Conservation (phyloP, 30 jellyfish, hydroid and myxozoan genomes). For the Aurelia aurita complex sp. Pacific region DNA sequence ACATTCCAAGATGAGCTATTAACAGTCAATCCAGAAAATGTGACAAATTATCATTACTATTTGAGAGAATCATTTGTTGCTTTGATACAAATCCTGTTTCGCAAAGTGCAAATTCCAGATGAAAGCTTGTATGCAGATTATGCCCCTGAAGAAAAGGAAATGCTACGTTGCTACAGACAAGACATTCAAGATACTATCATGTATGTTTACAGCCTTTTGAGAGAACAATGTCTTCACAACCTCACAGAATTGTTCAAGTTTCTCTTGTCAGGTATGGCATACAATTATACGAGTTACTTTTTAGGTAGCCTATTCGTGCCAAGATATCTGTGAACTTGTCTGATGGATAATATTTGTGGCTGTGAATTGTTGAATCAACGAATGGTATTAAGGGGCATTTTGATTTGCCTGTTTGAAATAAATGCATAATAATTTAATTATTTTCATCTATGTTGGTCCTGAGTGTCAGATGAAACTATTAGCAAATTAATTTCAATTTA, state of each 20-base stretch:
- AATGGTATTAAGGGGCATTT: too few species aligned
- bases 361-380: too few species aligned
- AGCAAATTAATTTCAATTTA: too few species aligned
- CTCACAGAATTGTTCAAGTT: slow-evolving; percentile 53
- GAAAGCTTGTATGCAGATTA: slow-evolving; percentile 36
- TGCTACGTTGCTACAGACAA: slow-evolving; percentile 81
- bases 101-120: slow-evolving; percentile 71
- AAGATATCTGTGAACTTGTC: too few species aligned
- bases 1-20: slow-evolving; percentile 81
- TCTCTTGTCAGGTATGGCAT: slow-evolving; percentile 65
- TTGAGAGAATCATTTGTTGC: slow-evolving; percentile 67
- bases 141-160: slow-evolving; percentile 79
- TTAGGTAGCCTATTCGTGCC: too few species aligned
- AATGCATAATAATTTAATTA: too few species aligned
- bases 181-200: slow-evolving; percentile 88
- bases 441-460: too few species aligned
- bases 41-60: slow-evolving; percentile 53
- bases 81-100: slow-evolving; percentile 58
- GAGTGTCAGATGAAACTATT: too few species aligned
- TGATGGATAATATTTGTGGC: too few species aligned
- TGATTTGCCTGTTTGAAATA: too few species aligned
- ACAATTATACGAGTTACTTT: neutral
- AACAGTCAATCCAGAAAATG: slow-evolving; percentile 36
- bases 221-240: slow-evolving; percentile 73
- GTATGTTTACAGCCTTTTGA: slow-evolving; percentile 64